A percentile compares a stretch with the other conserved stretches of the same genome.
Evolutionary conservation across 2,888 invertebrate genomes (phyloP).

Genomic region (Ctena decussata): DNA sequence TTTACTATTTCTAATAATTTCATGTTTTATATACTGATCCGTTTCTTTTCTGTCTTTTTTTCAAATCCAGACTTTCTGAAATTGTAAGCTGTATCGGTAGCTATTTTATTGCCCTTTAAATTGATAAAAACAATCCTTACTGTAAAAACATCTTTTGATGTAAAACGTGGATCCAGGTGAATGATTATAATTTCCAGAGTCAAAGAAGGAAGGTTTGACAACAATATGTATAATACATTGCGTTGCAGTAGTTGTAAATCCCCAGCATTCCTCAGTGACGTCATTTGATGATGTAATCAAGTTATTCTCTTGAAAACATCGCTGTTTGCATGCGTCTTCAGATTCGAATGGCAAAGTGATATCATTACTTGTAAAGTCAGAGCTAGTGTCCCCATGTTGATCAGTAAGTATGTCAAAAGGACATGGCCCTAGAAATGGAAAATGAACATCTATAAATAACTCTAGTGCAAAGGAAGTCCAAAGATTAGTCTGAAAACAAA

Average conservation of each 20-base stretch:
- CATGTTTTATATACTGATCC: too few relatives aligned
- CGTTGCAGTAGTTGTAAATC: conserved; percentile 24
- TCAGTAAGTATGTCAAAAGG: conserved; percentile 25
- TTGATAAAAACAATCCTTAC: too few relatives aligned
- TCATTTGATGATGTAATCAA: background rate
- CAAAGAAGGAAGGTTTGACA: conserved; percentile 27
- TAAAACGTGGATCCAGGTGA: conserved; percentile 7
- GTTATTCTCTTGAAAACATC: background rate
- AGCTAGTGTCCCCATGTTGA: conserved; percentile 28
- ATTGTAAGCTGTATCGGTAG: too few relatives aligned
- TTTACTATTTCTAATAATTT: too few relatives aligned
- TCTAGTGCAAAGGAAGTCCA: too few relatives aligned
- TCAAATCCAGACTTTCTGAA: too few relatives aligned
- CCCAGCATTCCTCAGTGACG: conserved; percentile 51
- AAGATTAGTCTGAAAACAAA: too few relatives aligned
- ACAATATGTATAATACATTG: conserved; percentile 37
- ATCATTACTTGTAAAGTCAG: conserved; percentile 39
- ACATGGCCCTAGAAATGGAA: conserved; percentile 20
- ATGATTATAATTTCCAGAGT: background rate
- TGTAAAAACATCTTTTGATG: conserved; percentile 41
- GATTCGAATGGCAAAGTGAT: conserved; percentile 12
- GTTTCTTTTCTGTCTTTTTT: too few relatives aligned
- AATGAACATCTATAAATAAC: too few relatives aligned
- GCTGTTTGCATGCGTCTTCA: conserved; percentile 25
- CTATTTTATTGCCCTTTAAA: too few relatives aligned